A percentile compares a stretch with the other conserved stretches of the same genome.
These are phyloP conservation scores for Flexamia atlantica DNA, from an alignment of 2,888 invertebrate genomes.

Conservation along the genomic window DNA sequence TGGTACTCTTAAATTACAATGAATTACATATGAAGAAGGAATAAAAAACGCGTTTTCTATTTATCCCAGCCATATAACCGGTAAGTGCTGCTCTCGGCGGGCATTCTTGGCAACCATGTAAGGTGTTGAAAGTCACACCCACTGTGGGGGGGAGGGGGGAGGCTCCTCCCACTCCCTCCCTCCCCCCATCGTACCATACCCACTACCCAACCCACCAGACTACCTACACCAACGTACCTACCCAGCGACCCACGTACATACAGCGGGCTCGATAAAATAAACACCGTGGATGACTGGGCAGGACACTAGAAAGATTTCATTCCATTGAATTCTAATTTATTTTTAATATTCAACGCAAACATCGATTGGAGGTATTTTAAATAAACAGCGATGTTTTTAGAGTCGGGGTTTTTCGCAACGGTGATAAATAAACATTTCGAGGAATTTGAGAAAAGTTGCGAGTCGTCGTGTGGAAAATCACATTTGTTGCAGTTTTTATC, in stretches of 20 bases:
- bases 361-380: neutral
- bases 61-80: neutral
- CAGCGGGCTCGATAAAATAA: constrained; percentile 9
- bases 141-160: neutral
- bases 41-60: too few relatives aligned
- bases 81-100: neutral
- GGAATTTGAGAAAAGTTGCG: too few relatives aligned
- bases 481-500: too few relatives aligned
- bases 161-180: neutral
- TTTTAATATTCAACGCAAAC: constrained; percentile 1
- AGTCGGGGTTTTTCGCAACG: too few relatives aligned
- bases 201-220: constrained; percentile 14
- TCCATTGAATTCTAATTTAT: neutral
- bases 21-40: too few relatives aligned
- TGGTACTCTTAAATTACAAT: too few relatives aligned
- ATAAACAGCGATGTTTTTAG: neutral
- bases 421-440: too few relatives aligned
- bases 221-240: neutral
- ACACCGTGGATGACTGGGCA: neutral
- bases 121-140: constrained; percentile 38
- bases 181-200: constrained; percentile 4
- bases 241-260: neutral
- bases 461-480: too few relatives aligned
- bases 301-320: neutral
- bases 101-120: neutral